Evolutionary conservation across 1,140 invertebrate species (phyloP).

Genomic region (Microplitis demolitor): DNA sequence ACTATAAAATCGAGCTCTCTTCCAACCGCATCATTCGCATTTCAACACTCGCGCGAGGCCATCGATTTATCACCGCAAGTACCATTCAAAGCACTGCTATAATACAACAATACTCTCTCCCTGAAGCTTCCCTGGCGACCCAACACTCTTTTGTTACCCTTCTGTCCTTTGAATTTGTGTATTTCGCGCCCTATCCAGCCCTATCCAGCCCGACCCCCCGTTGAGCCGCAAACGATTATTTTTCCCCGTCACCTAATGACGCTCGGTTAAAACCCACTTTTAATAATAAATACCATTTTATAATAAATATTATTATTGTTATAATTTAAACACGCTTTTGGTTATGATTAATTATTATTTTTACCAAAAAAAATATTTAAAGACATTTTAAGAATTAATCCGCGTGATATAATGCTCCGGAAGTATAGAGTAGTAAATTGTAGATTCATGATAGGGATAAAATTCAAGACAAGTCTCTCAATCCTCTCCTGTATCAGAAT

Average conservation of each 20-base stretch:
- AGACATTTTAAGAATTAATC: too few species aligned
- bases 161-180: too few species aligned
- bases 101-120: not conserved
- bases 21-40: slow-evolving; percentile 10
- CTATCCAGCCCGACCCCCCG: too few species aligned
- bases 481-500: not conserved
- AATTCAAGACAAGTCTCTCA: slow-evolving; percentile 12
- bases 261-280: too few species aligned
- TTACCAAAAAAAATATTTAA: too few species aligned
- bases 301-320: too few species aligned
- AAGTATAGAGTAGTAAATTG: not conserved
- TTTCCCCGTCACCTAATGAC: too few species aligned
- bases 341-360: too few species aligned
- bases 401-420: not conserved
- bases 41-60: slow-evolving; percentile 8
- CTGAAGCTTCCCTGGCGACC: not conserved
- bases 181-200: too few species aligned
- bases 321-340: too few species aligned
- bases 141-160: not conserved
- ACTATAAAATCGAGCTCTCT: slow-evolving; percentile 26
- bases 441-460: slow-evolving; percentile 10
- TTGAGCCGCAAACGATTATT: too few species aligned
- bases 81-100: slow-evolving; percentile 13
- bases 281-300: too few species aligned
- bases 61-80: slow-evolving; percentile 29